Evolutionary conservation across 1,140 invertebrate genomes (phyloP).

Genomic region (Zaprionus tsacasi): DNA sequence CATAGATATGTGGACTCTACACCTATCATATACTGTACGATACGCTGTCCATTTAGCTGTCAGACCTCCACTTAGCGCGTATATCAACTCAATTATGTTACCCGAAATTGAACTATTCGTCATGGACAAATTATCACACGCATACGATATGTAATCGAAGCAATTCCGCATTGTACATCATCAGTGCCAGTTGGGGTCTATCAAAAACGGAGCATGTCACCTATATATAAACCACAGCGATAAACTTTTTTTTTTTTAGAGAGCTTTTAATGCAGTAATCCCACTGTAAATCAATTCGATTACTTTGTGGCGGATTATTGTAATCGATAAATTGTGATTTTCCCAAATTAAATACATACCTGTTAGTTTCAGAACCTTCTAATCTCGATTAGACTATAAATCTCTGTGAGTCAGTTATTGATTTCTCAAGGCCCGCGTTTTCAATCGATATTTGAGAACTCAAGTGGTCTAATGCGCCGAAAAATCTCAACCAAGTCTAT

Average conservation of each 20-base stretch:
- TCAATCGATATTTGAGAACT: background rate
- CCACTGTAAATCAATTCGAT: background rate
- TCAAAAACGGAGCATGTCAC: background rate
- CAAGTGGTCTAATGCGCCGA: background rate
- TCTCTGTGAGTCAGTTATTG: background rate
- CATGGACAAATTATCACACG: constrained; percentile 28
- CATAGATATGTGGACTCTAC: background rate
- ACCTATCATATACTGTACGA: too few species aligned
- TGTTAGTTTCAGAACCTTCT: background rate
- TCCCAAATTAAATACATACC: background rate
- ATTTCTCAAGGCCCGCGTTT: background rate
- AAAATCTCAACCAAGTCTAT: background rate
- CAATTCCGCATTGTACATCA: background rate
- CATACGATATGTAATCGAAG: constrained; percentile 8
- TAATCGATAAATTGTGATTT: background rate
- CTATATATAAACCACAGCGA: background rate
- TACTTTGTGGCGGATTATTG: background rate
- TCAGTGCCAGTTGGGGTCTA: background rate
- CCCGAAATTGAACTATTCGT: constrained; percentile 37
- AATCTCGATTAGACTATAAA: background rate
- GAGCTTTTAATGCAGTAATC: background rate
- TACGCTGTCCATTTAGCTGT: background rate
- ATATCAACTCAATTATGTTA: constrained; percentile 13
- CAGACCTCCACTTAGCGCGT: too few species aligned
- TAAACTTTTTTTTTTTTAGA: background rate